Base-by-base conservation (phyloP, 1,140 invertebrate species). In the Papilio polytes region DNA sequence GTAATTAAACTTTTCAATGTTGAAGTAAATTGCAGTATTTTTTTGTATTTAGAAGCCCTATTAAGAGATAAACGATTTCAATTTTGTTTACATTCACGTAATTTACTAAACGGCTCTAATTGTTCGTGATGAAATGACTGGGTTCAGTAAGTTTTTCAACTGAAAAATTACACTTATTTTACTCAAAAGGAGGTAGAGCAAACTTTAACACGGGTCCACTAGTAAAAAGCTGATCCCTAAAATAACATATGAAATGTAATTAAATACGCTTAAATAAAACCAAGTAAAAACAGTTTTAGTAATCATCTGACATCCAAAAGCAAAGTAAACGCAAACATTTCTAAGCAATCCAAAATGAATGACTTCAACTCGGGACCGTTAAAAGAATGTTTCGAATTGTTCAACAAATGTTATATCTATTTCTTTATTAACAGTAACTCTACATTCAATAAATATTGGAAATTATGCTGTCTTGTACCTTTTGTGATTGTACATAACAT, bases 21-120 rank as follows among this genome's bases (percentile, higher is more conserved):
- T 59, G 8, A 4, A n/a, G 3, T 22, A 59, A 66, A 66, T 66
- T 26, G 8, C 31, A 66, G 59, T 66, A 66, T 66, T 66, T 66
- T n/a, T 31, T 9, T 31, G 4, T 2, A 26, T 26, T 26, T 22
- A 3, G 22, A 31, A 20, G 20, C 10, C 15, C 10, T 31, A 66
- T 63, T 63, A 63, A 63, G 56, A 63, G 4, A n/a, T 31, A 66
- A 66, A 66, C 59, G 59, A 66, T 26, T 66, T 26, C 59, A 66
- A 66, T 66, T 66, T 26, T 26, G 9, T 63, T 63, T 1, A 63
- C 59, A 63, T 22, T 63, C 10, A 9, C 22, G 59, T 66, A 26
- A 66, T 66, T 66, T 63, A 22, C 56, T 22, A 26, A 31, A 66
- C 22, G 0, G 7, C 22, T n/a, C 12, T 26, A 26, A 26, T 66